phyloP scores from a whole-genome alignment of 1,140 invertebrate genomes.

The Solen grandis region DNA sequence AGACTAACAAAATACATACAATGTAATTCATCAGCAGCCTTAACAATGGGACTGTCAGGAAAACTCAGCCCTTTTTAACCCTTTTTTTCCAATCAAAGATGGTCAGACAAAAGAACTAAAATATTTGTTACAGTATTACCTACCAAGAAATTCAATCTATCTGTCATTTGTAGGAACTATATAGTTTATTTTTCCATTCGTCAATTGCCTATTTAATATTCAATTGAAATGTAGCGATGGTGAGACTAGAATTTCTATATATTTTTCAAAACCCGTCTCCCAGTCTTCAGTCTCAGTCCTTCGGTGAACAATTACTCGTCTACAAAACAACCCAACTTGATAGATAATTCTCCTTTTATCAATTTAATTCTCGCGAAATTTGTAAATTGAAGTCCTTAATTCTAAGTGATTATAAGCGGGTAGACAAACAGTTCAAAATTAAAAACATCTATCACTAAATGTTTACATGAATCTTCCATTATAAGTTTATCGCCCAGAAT shows the following conservation, averaged over 20 bases:
- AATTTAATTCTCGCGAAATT: constrained; percentile 45
- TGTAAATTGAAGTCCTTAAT: constrained; percentile 58
- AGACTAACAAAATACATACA: too few species aligned
- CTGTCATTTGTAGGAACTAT: too few species aligned
- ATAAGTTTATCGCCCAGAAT: constrained; percentile 53
- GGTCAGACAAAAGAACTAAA: too few species aligned
- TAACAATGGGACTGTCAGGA: too few species aligned
- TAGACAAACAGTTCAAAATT: constrained; percentile 58
- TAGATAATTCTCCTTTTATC: background rate
- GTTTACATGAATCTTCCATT: constrained; percentile 56
- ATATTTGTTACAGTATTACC: too few species aligned
- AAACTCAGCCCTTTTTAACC: too few species aligned
- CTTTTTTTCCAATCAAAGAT: too few species aligned
- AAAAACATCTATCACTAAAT: constrained; percentile 58
- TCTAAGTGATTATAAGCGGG: constrained; percentile 32
- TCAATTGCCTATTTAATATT: background rate
- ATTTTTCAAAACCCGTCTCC: background rate
- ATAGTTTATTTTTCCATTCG: too few species aligned
- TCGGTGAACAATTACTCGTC: background rate
- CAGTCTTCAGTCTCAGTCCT: background rate
- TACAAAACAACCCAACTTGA: background rate
- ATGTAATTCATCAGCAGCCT: too few species aligned
- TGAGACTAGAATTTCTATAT: background rate
- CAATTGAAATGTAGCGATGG: background rate
- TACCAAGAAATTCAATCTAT: too few species aligned